A percentile compares a stretch with the other conserved stretches of the same genome.
Conservation (phyloP, 2,888 invertebrate species). For the Macrophya alboannulata region DNA sequence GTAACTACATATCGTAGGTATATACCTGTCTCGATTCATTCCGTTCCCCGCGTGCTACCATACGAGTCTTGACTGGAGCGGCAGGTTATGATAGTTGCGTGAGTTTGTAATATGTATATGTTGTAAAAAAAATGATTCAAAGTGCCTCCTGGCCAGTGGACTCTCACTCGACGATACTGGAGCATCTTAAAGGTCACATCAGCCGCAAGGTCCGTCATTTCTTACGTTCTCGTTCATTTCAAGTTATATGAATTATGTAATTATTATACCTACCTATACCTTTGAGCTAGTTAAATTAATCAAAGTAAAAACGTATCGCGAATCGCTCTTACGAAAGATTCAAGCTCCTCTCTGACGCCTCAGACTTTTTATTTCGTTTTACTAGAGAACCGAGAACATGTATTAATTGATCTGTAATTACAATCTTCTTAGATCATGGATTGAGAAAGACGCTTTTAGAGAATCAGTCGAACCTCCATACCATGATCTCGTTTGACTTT, state of each 20-base stretch:
- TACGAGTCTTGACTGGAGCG: neutral
- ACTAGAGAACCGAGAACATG: neutral
- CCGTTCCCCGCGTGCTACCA: too few relatives aligned
- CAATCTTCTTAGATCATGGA: neutral
- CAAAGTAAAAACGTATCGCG: neutral
- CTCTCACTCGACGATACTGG: constrained; percentile 54
- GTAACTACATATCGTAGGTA: neutral
- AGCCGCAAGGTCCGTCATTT: constrained; percentile 52
- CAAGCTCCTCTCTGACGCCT: neutral
- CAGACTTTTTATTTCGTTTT: neutral
- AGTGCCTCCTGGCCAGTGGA: constrained; percentile 45
- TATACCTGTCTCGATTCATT: neutral
- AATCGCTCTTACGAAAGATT: constrained; percentile 8
- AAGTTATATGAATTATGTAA: constrained; percentile 16
- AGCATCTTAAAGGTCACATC: constrained; percentile 57
- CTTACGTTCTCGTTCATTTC: constrained; percentile 46
- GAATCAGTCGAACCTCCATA: neutral
- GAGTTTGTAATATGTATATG: neutral
- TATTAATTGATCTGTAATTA: neutral
- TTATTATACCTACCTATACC: neutral
- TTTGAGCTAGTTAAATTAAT: constrained; percentile 24
- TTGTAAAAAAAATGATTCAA: constrained; percentile 34
- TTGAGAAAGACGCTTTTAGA: neutral
- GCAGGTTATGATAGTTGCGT: constrained; percentile 16
- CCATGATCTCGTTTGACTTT: too few relatives aligned